Percentiles rank a stretch among this genome's conserved stretches.
Conservation (phyloP, 1,140 invertebrate species). For the Bombus difficillimus region DNA sequence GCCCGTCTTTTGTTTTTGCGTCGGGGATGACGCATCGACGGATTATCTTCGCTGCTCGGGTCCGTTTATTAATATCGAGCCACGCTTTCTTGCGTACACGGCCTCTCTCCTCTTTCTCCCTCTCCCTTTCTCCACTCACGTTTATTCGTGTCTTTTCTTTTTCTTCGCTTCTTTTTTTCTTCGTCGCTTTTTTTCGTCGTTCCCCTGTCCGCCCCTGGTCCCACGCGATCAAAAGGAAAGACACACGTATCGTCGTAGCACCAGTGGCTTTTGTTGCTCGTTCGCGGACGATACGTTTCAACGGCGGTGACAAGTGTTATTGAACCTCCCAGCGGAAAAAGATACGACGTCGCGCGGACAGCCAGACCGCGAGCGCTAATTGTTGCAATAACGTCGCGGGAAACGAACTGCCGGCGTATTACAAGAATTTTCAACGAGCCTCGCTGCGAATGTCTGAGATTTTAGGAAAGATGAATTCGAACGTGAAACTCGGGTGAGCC, state of each 20-base stretch:
- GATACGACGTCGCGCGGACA: slow-evolving; percentile 21
- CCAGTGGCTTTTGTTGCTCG: slow-evolving; percentile 24
- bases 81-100: slow-evolving; percentile 31
- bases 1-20: slow-evolving; percentile 42
- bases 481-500: neutral
- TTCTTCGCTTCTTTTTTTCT: neutral
- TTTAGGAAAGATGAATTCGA: neutral
- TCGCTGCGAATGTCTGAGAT: neutral
- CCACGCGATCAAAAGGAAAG: neutral
- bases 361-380: slow-evolving; percentile 12
- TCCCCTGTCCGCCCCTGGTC: neutral
- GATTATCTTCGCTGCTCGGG: slow-evolving; percentile 42
- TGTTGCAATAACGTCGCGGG: slow-evolving; percentile 17
- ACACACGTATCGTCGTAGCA: slow-evolving; percentile 11
- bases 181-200: no score
- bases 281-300: slow-evolving; percentile 23
- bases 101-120: no score
- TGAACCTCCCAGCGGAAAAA: slow-evolving; percentile 15
- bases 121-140: neutral
- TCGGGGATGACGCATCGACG: slow-evolving; percentile 52
- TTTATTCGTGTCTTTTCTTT: neutral
- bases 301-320: slow-evolving; percentile 26
- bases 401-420: neutral
- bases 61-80: slow-evolving; percentile 48
- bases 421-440: neutral